Base-by-base conservation (phyloP, 2,797 vertebrate species). In the Pangasius macronema region DNA sequence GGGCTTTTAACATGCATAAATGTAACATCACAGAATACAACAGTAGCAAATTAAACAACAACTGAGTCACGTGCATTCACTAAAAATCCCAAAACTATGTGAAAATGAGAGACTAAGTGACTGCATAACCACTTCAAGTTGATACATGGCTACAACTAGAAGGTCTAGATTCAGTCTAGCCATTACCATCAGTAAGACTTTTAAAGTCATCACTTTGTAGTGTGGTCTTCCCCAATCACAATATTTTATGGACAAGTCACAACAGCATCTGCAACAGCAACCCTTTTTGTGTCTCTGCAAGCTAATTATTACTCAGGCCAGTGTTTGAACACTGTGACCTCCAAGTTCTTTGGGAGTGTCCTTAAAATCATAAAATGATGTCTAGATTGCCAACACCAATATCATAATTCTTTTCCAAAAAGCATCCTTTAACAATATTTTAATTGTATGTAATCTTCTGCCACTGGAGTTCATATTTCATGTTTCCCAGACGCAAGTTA, bases 311-410 rank as follows among this genome's bases (percentile, higher is more conserved):
- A 20, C 27, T 36, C 33, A 59, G 11, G 33, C 11, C 55, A 59
- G 2, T 33, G 16, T 39, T 39, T 63, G 20, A 42, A 9, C 42
- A 65, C 2, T 2, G 4, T 36, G 20, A 33, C 2, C 22, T 24
- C 36, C 0, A 9, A 0, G 36, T 27, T n/a, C 51, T 7, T 75
- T 57, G 0, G 11, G 5, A 1, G 7, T 5, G 5, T 13, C 8
- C 1, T 27, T 27, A 24, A 73, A 77, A 77, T 30, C 8, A 53
- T 55, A 20, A 72, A 20, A 75, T n/a, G 11, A 33, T 39, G 18
- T 59, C 51, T 33, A 24, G 10, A 39, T 22, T 36, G 9, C 24
- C 9, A 27, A 14, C 53, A 53, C 18, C 14, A 3, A 51, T n/a
- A 75, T 16, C 13, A 27, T 42, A 22, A 51, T n/a, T 13, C 22